Conservation (phyloP, 2,797 vertebrate genomes). For the Monodelphis domestica region DNA sequence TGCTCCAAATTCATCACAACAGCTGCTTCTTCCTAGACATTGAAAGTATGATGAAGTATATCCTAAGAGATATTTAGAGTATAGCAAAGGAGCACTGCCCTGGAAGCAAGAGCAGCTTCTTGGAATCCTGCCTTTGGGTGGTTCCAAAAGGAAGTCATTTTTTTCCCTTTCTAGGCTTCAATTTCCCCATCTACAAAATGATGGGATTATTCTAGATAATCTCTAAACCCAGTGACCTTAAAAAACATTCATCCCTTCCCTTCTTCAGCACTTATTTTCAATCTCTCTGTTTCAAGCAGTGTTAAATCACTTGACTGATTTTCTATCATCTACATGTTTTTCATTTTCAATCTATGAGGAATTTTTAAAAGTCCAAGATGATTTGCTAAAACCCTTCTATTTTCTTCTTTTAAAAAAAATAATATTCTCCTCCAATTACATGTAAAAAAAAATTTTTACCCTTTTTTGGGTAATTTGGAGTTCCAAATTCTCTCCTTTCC, state of each 20-base stretch:
- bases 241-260: not conserved
- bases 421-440: no score
- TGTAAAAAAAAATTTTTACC: no score
- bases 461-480: no score
- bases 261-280: not conserved
- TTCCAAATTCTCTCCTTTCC: no score
- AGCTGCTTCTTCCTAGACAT: not conserved
- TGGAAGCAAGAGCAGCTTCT: not conserved
- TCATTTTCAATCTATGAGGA: constrained; percentile 30
- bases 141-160: not conserved
- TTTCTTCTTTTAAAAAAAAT: no score
- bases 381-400: constrained; percentile 36
- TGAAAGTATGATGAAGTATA: not conserved
- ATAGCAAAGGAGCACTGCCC: not conserved
- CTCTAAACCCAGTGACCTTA: not conserved
- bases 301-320: constrained; percentile 16
- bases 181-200: not conserved
- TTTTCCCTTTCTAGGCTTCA: not conserved
- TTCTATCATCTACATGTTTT: constrained; percentile 9
- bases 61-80: not conserved
- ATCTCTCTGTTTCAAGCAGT: constrained; percentile 16
- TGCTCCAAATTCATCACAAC: not conserved
- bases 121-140: not conserved
- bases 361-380: not conserved
- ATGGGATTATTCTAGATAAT: not conserved